These are phyloP conservation scores for Gastrophryne carolinensis DNA, from an alignment of 2,797 vertebrate species.

Conservation along the genomic window DNA sequence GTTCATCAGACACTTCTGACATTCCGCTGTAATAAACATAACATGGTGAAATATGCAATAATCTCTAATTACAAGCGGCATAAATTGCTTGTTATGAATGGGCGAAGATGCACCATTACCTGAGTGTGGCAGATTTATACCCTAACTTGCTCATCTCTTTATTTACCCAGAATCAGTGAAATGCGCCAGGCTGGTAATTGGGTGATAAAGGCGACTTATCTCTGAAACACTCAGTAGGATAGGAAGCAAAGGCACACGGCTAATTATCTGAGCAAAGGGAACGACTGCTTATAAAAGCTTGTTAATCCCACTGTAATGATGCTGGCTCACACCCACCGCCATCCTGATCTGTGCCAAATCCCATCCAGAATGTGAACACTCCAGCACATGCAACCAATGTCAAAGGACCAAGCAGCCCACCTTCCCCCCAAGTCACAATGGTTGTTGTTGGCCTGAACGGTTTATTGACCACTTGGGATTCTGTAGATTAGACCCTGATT, in stretches of 20 bases:
- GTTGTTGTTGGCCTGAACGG: too few species aligned
- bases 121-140: slow-evolving; percentile 32
- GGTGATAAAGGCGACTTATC: slow-evolving; percentile 44
- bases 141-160: neutral
- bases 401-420: too few species aligned
- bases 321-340: neutral
- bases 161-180: slow-evolving; percentile 39
- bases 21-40: neutral
- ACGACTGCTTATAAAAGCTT: slow-evolving; percentile 36
- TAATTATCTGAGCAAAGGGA: slow-evolving; percentile 26
- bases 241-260: slow-evolving; percentile 9
- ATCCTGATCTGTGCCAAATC: neutral
- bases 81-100: slow-evolving; percentile 40
- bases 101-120: slow-evolving; percentile 8
- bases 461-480: too few species aligned
- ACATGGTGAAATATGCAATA: neutral
- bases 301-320: slow-evolving; percentile 38
- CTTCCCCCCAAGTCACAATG: too few species aligned
- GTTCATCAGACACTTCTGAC: neutral
- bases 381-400: too few species aligned
- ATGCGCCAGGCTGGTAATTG: slow-evolving; percentile 33
- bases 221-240: slow-evolving; percentile 35
- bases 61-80: slow-evolving; percentile 36
- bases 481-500: too few species aligned
- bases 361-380: neutral